Evolutionary conservation across 2,888 invertebrate genomes (phyloP).

Genomic region (Hydropsyche betteni): DNA sequence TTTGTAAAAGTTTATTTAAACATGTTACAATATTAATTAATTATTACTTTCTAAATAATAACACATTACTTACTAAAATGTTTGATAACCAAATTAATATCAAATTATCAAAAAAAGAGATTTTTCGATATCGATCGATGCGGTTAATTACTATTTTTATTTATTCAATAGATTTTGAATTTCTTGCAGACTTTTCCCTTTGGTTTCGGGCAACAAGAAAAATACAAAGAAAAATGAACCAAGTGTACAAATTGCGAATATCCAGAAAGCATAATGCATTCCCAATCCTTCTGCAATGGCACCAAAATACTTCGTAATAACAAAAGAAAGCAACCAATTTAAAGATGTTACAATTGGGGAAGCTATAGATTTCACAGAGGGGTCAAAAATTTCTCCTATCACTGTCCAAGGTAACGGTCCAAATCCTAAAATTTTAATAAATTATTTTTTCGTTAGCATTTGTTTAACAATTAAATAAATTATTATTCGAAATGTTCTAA

Average conservation of each 20-base stretch:
- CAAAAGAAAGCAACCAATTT: constrained; percentile 66
- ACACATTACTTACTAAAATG: too few relatives aligned
- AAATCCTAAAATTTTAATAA: constrained; percentile 67
- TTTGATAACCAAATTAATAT: too few relatives aligned
- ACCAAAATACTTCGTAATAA: constrained; percentile 75
- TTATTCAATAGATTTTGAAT: constrained; percentile 58
- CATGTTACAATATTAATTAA: too few relatives aligned
- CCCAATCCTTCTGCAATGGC: constrained; percentile 68
- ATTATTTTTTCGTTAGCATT: constrained; percentile 69
- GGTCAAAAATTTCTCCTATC: constrained; percentile 73
- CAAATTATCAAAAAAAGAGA: too few relatives aligned
- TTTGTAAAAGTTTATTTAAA: too few relatives aligned
- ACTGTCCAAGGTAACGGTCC: constrained; percentile 72
- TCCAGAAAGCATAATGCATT: constrained; percentile 65
- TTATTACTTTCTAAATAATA: too few relatives aligned
- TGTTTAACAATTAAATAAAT: too few relatives aligned
- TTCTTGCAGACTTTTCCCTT: constrained; percentile 69
- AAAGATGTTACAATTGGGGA: constrained; percentile 69
- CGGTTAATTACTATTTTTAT: too few relatives aligned
- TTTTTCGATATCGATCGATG: too few relatives aligned
- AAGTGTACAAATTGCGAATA: constrained; percentile 66
- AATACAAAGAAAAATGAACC: constrained; percentile 67
- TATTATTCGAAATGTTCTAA: constrained; percentile 74
- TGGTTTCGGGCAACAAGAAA: constrained; percentile 70
- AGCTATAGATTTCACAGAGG: constrained; percentile 70